Evolutionary conservation across 2,797 vertebrate genomes (phyloP).

Genomic region (Oreochromis mossambicus): DNA sequence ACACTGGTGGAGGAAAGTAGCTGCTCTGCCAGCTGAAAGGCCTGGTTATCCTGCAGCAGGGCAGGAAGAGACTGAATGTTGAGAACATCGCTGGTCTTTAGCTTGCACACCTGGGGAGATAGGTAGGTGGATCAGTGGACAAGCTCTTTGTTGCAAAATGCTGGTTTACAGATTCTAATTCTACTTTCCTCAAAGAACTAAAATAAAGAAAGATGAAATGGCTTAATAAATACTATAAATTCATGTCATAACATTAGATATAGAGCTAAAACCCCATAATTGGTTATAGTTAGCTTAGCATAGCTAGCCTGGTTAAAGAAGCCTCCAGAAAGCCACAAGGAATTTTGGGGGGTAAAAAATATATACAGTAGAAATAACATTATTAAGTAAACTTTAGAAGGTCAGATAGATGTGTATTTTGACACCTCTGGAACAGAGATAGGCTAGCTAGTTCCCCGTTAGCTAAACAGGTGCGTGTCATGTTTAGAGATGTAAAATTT

Average conservation of each 20-base stretch:
- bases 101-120: conserved; percentile 21
- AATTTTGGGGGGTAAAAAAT: background rate
- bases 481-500: background rate
- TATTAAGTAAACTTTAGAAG: background rate
- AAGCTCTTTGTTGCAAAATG: background rate
- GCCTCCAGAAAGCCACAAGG: background rate
- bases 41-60: conserved; percentile 67
- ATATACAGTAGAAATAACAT: background rate
- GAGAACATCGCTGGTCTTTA: conserved; percentile 35
- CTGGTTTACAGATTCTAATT: background rate
- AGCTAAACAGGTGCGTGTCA: background rate
- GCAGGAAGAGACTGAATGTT: conserved; percentile 52
- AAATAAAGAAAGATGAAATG: background rate
- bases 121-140: background rate
- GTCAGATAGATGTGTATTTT: background rate
- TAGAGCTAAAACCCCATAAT: background rate
- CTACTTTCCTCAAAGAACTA: background rate
- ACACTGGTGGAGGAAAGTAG: conserved; percentile 75
- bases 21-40: conserved; percentile 67
- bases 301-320: background rate
- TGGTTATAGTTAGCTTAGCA: background rate
- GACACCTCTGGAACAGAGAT: background rate
- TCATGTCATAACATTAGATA: background rate
- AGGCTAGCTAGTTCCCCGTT: background rate
- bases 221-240: background rate